Evolutionary conservation across 2,113 vertebrate genomes (phyloP), one percentile per base, ranked within the genome.

Genomic region (Silurus glanis): DNA sequence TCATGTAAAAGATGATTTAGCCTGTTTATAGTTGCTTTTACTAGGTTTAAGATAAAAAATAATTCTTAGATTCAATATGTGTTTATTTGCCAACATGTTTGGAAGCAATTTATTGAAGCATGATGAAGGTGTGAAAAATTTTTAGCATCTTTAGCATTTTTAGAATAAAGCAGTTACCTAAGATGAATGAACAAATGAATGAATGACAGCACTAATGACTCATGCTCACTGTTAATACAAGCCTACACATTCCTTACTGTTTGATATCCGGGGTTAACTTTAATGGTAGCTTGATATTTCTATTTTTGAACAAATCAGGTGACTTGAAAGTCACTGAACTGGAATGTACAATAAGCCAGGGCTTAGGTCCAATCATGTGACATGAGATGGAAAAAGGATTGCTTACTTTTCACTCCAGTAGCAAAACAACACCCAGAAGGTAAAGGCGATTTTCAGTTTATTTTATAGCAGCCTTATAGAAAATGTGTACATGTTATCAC

Each of bases 281-380:
- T 62, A 83, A 84, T 88, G 87, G 84, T 64, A 82, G 19, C 45
- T 23, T 82, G 84, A 47, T 19, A 28, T 72, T n/a, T 19, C 55
- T 67, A 16, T 80, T 85, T 37, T 37, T 47, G 66, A 59, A 49
- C 76, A 84, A 85, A 90, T 95, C 93, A 93, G 89, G 90, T 94
- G 92, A 94, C 61, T 90, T 89, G 80, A 85, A 59, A 67, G 89
- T 92, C 90, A 91, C 81, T 83, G 81, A 62, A 51, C 82, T 88
- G 90, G 92, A 94, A 93, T 93, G 90, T 92, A 93, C 92, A 93
- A 90, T 91, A 90, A 91, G 91, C 82, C 88, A 71, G 81, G 71
- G 89, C 94, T 92, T 89, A 91, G 91, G 84, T 90, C 83, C 89
- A 71, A 89, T 91, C 93, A 94, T 94, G 94, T 94, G 93, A 92